Base-by-base conservation (phyloP, 2,888 invertebrate species). In the Drosophila pegasa region DNA sequence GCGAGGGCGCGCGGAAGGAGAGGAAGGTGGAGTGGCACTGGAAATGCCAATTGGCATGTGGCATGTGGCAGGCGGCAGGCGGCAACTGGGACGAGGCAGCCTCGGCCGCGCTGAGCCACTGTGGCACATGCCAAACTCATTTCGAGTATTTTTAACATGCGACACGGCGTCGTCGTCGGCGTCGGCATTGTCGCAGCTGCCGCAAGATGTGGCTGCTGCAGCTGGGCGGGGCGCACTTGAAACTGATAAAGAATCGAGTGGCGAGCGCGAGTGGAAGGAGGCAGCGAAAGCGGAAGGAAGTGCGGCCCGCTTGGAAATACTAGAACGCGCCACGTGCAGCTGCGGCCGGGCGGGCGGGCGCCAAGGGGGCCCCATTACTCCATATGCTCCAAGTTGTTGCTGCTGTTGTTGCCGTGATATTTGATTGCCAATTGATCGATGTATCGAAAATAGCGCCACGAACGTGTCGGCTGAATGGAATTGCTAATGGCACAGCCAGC, bases 81-180 rank as follows among this genome's bases (percentile, higher is more conserved):
- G 55, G 55, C 55, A 41, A 12, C 31, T 50, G 48, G 54, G 6
- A 18, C 48, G 43, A 25, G 18, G 14, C 45, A 29, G 41, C 35
- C 29, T 22, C 27, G 45, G 50, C 50, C 22, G 27, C 16, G 43
- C 47, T 57, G 52, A 58, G 75, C 68, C 78, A 45, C 43, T 52
- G 72, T 67, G 88, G 73, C 88, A 89, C 84, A 84, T 84, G 89
- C 80, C 76, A 88, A 81, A 76, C 75, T 56, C 88, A 78, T 88
- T 88, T 85, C 52, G 61, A 48, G 60, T 86, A 85, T 81, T 88
- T 84, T 80, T 69, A 87, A 71, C 43, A 72, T 55, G 63, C 63
- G 52, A 62, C 65, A 54, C 38, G 41, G 18, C 27, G 66, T 57
- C 50, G 62, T 10, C 25, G 22, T 14, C 16, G 45, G 0, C 43